These are phyloP conservation scores for Philereme transversata DNA, from an alignment of 2,888 invertebrate species.

Conservation along the genomic window DNA sequence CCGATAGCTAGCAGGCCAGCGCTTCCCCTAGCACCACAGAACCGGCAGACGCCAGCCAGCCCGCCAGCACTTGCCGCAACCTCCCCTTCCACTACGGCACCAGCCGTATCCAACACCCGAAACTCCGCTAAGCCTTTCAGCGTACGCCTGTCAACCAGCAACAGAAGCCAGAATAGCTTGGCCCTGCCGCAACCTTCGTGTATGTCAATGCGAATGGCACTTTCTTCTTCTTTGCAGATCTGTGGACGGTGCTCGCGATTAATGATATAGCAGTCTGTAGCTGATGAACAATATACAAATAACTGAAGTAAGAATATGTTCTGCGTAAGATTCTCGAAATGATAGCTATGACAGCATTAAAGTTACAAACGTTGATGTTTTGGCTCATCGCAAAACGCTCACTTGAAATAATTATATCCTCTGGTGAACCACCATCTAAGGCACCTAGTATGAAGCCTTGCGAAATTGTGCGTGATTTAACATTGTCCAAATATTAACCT, in stretches of 20 bases:
- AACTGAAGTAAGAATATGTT: too few species aligned
- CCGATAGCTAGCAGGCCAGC: conserved; percentile 94
- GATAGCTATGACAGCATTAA: too few species aligned
- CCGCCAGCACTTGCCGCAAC: conserved; percentile 51
- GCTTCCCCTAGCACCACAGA: conserved; percentile 94
- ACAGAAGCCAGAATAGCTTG: conserved; percentile 97
- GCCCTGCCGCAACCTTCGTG: conserved; percentile 98
- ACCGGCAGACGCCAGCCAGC: conserved; percentile 91
- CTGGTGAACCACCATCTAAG: too few species aligned
- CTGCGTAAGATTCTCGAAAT: too few species aligned
- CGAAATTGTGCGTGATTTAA: too few species aligned
- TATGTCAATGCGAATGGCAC: conserved; percentile 97
- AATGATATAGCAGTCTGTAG: too few species aligned
- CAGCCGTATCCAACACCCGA: conserved; percentile 84
- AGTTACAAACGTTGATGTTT: too few species aligned
- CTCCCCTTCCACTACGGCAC: conserved; percentile 48
- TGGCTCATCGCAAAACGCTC: too few species aligned
- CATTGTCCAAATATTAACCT: conserved; percentile 69
- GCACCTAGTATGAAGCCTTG: too few species aligned
- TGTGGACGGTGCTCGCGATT: conserved; percentile 45
- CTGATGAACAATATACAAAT: too few species aligned
- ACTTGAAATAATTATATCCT: too few species aligned
- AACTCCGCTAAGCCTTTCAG: conserved; percentile 96
- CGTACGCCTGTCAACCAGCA: conserved; percentile 96
- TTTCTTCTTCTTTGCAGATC: conserved; percentile 98